Conservation (phyloP, 2,888 invertebrate species). For the Gisinianus flammeolus region DNA sequence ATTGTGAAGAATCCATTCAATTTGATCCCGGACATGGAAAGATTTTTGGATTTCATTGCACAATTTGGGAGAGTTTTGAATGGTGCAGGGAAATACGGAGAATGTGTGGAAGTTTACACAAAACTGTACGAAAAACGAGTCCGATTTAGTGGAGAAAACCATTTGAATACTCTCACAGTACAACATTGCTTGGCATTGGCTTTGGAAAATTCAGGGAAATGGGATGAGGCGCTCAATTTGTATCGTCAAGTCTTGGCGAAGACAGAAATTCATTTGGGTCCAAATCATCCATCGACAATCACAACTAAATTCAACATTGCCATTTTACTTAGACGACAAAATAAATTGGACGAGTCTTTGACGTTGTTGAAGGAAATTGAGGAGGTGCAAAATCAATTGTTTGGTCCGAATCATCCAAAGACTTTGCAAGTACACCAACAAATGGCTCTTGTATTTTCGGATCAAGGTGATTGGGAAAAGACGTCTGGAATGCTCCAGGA, state of each 20-base stretch:
- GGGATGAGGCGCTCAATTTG: neutral
- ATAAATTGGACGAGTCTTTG: neutral
- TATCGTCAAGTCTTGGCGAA: neutral
- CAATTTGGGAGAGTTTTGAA: neutral
- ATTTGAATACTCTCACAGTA: no score
- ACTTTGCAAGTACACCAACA: no score
- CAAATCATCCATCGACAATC: neutral
- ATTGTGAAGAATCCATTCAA: no score
- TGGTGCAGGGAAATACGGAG: neutral
- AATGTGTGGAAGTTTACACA: neutral
- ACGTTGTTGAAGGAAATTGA: neutral
- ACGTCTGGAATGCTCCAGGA: no score
- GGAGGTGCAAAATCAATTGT: neutral
- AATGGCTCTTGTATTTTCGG: no score
- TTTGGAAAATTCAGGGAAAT: no score
- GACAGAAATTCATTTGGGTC: neutral
- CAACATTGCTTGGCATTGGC: no score
- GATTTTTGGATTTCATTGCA: neutral
- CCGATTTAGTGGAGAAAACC: no score
- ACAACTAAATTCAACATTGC: neutral
- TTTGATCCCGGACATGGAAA: neutral
- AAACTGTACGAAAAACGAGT: no score
- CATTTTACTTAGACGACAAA: neutral
- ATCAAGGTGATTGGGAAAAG: no score
- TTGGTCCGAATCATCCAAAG: neutral